Base-by-base conservation (phyloP, 2,888 invertebrate genomes). In the Anagyrus pseudococci region DNA sequence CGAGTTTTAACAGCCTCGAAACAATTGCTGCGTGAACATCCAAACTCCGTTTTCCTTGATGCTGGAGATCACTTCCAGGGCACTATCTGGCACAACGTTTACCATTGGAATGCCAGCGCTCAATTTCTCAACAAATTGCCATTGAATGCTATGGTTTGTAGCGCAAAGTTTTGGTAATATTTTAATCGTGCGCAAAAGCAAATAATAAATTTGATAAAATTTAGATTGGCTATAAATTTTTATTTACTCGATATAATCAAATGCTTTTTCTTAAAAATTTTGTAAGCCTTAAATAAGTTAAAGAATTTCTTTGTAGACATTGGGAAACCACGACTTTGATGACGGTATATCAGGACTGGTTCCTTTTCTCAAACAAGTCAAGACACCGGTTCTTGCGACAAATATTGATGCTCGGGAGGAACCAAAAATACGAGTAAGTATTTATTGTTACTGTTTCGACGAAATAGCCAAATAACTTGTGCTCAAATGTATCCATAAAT, bases 241-340 rank as follows among this genome's bases (percentile, higher is more conserved):
- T 3, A 19, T 25, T 13, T 4, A 49, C 17, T 2, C 2, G n/a
- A 22, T 17, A 26, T 4, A 25, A 19, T 26, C 25, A 13, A 20
- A 48, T n/a, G n/a, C 3, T 48, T 23, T 43, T 19, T 22, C 33
- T 37, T 37, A 4, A 8, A 4, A 37, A 8, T 29, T 8, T 4
- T 37, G 8, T 37, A 29, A 29, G 33, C 8, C 15, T 8, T 8
- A 37, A 37, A 8, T 29, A 29, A 29, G 10, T 29, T 29, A 29
- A 7, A 25, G 19, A 26, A 17, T 3, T n/a, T n/a, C 54, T 50
- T 58, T 41, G 17, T 75, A 94, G 93, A 90, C 91, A 0, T 77
- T 94, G 8, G 94, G 94, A 1, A 94, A 94, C 78, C 94, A 95
- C 72, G 94, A 94, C 77, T 94, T 95, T 73, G 94, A 94, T 75